Base-by-base conservation (phyloP, 2,797 vertebrate genomes). In the Otolemur crassicaudatus region DNA sequence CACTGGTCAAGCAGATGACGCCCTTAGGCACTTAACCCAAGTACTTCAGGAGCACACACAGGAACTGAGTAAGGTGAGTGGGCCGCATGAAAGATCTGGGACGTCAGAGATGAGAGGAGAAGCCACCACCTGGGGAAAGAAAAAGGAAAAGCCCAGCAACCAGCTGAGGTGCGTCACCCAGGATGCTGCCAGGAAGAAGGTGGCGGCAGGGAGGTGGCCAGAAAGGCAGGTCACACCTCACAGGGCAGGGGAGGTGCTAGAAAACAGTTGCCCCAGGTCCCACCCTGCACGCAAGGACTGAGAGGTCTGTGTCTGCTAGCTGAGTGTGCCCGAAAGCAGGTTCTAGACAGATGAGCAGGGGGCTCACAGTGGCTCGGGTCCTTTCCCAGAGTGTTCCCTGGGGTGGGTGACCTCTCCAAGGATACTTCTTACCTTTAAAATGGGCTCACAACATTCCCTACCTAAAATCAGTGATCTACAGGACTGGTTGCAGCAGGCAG, bases 101-200 rank as follows among this genome's bases (percentile, higher is more conserved):
- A 23, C 12, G 29, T 23, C 27, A 1, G 25, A 69, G 70, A 4
- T 19, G 40, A 37, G 37, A 25, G 23, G 65, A 56, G 12, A 77
- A 83, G 4, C 17, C 22, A 22, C 34, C 46, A 2, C 19, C 20
- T 34, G 46, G 60, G 43, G 14, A 76, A 61, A 60, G 46, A 73
- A n/a, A 89, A 60, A 37, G 46, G 11, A 69, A 29, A 31, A 72
- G 43, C 34, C 20, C 16, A 65, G 77, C 2, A 16, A 23, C 25
- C 11, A 11, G 3, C 27, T 22, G 2, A n/a, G 23, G 70, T 16
- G 4, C 20, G 0, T 37, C 0, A 0, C 22, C 40, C 8, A 7
- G 65, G 9, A 83, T 14, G 9, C n/a, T 22, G 2, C 58, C 20
- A 34, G 29, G 17, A 34, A 34, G 40, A 12, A 61, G 70, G 56